Evolutionary conservation across 92 coral and sea anemone genomes (phyloP), one percentile per base, ranked within the genome.

Genomic region (Porites lobata): DNA sequence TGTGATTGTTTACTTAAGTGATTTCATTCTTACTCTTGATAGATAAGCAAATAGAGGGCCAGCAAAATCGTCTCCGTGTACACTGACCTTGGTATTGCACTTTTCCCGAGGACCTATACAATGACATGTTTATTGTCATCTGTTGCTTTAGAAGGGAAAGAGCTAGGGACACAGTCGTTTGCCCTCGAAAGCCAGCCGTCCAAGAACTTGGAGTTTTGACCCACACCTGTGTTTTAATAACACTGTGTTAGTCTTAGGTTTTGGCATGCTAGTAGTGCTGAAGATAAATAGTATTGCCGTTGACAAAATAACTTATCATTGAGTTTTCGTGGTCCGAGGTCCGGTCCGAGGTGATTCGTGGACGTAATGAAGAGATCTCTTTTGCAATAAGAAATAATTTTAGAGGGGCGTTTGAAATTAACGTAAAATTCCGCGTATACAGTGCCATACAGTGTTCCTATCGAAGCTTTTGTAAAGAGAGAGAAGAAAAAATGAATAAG

Each of bases 101-200:
- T 8, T 17, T 54, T 62, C 82, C 82, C 62, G 82, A 78, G 70
- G 70, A 26, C 52, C 11, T 9, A 29, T 78, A 29, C 18, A 78
- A 26, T 50, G 10, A 56, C 10, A 87, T 24, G 9, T 79, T 73
- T n/a, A 80, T 3, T 47, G 50, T 18, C 50, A 80, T 17, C 24
- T 73, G 59, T 79, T 87, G 86, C 57, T 65, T 38, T 4, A 50
- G 14, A 18, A 72, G 26, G 52, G 24, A 17, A 54, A 74, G 26
- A 52, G 51, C 80, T 61, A 88, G 14, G 26, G n/a, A 17, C 65
- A 58, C 72, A 19, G 88, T 74, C 47, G 82, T 24, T 56, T 19
- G 20, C 38, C 92, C 88, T 63, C 78, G 81, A 5, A 88, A 20
- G 9, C 80, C 85, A 51, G 87, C 92, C 62, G 17, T 64, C 88